Base-by-base conservation (phyloP, 2,797 vertebrate genomes). In the Zenarchopterus dispar region DNA sequence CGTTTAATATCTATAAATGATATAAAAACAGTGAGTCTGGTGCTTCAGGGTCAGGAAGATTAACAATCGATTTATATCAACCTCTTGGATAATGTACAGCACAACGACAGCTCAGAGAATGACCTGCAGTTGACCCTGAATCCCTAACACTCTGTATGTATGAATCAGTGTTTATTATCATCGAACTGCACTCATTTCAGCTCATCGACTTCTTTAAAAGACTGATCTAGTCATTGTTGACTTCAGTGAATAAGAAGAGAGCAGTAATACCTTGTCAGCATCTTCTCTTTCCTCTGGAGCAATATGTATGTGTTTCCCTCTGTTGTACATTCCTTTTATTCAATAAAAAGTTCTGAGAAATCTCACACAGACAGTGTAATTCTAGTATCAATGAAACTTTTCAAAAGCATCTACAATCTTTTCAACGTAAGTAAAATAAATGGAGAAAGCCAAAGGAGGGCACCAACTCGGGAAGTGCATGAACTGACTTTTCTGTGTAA, bases 141-240 rank as follows among this genome's bases (percentile, higher is more conserved):
- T 73, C 57, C 21, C 63, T 10, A 49, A 36, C 18, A 22, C 39
- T 48, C n/a, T 17, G 21, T 59, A 55, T 55, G 57, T 56, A 63
- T 79, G 16, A 70, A 71, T 77, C 65, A 68, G 13, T 41, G 49
- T 60, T 66, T 36, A 77, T 70, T 60, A 46, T 46, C 62, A 68
- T 54, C 77, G 59, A 60, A 68, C 6, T 7, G 31, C 51, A 50
- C 54, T 55, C 17, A 17, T 45, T 52, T 26, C 49, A 77, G 57
- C 51, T 68, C 62, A 68, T 44, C 11, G 70, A 58, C 45, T 60
- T 23, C 36, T 53, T 57, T 51, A 60, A 43, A 62, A 57, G 56
- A 67, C 61, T 43, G 44, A 74, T 74, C 48, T 56, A 8, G 9
- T 68, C 54, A 5, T 50, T 68, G 73, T 68, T 10, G 56, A 62